Base-by-base conservation (phyloP, 2,797 vertebrate genomes). In the Lagodon rhomboides region DNA sequence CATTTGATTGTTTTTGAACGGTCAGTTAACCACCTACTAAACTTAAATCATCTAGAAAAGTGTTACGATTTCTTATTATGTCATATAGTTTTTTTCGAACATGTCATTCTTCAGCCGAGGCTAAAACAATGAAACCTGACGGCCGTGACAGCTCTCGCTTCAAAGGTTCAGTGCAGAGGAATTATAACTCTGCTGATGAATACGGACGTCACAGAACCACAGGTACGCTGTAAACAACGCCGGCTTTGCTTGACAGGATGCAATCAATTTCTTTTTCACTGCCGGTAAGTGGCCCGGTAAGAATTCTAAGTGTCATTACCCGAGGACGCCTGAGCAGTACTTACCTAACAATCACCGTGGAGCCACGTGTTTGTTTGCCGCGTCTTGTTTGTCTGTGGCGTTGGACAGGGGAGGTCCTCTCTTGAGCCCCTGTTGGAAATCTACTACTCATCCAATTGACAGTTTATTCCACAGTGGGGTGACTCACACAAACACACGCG, bases 361-460 rank as follows among this genome's bases (percentile, higher is more conserved):
- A 66, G 54, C 15, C 41, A 25, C 38, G 22, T 3, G 11, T 64
- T 53, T 54, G 38, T 38, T 38, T 74, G 63, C 25, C 50, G 3
- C 1, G 0, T 68, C 6, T 27, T 65, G 66, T 67, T 67, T 51
- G 54, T 58, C 6, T 34, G 56, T 60, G 50, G 47, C n/a, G 34
- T 70, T 66, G 69, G 77, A 70, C 68, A 44, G 11, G 12, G 30
- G 53, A 56, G 12, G 22, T 8, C 77, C 15, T 88, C 44, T 41
- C 34, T 74, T 54, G 60, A 74, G 77, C 71, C 69, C 34, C 56
- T 12, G 25, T 30, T 72, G 44, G 72, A 69, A 79, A 73, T 61
- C 68, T 75, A 75, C 67, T 58, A 51, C 77, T 85, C 80, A 58
- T 65, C 22, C 68, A 79, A 73, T 68, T 84, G 79, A 76, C 77